Evolutionary conservation across 2,888 invertebrate species (phyloP), one percentile per base, ranked within the genome.

Genomic region (Endotricha flammealis): DNA sequence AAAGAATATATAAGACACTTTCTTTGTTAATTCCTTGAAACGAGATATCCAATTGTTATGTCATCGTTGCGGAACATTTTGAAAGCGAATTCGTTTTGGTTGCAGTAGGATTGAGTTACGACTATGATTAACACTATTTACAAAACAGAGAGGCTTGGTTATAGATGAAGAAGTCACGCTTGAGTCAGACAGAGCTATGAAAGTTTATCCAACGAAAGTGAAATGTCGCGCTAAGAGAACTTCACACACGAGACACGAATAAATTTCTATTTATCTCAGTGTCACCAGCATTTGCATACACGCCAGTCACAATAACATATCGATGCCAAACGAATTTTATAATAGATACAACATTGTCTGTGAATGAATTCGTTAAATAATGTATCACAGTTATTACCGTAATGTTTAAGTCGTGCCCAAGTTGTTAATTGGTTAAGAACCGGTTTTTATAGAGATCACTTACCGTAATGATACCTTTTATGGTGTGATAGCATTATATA

Each of bases 161-260:
- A 52, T 52, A 49, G 53, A 48, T 56, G 53, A 57, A 57, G 55
- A 57, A 60, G 56, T 54, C 58, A 58, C 57, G 46, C 38, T 35
- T 39, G 36, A 40, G 39, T 29, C 42, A 45, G 35, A 50, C 48
- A 50, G 28, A 7, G 27, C 27, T 17, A 35, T 58, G 76, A 80
- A 78, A 81, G 79, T 73, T 67, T 57, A 63, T 57, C 43, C 60
- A 54, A 57, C 48, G 41, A 82, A 85, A 85, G 85, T 83, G 79
- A 82, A 79, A 52, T 60, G 49, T 63, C 47, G 45, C 58, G 50
- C 55, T 57, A 51, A 56, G 58, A 58, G 61, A 63, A 54, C 67
- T 64, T 64, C 58, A 53, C 49, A 50, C 50, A 48, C 42, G 32
- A 36, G 35, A 53, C 45, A 46, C 29, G 32, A 38, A 50, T 48